Evolutionary conservation across 2,797 vertebrate species (phyloP).

Genomic region (Aplochiton taeniatus): DNA sequence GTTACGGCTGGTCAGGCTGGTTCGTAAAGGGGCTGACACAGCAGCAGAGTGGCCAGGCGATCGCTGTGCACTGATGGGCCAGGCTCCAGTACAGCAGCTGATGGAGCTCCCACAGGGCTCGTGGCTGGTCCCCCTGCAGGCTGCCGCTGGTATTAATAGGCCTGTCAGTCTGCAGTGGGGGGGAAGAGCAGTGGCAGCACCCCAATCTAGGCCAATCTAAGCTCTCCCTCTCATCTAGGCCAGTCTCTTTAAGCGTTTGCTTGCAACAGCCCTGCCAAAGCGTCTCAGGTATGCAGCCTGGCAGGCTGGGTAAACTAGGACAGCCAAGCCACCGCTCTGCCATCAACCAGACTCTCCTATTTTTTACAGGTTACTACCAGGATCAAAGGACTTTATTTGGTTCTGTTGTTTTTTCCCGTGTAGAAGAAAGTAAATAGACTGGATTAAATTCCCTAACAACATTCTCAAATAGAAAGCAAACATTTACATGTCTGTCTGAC

Average conservation of each 20-base stretch:
- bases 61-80: neutral
- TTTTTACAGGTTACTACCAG: no score
- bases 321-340: neutral
- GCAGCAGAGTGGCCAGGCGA: no score
- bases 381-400: no score
- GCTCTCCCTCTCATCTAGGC: constrained; percentile 56
- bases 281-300: constrained; percentile 29
- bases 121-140: constrained; percentile 52
- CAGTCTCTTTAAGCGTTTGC: constrained; percentile 52
- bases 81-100: neutral
- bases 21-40: no score
- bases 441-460: no score
- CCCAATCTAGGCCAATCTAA: constrained; percentile 68
- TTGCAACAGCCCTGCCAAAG: constrained; percentile 22
- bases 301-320: constrained; percentile 17
- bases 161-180: constrained; percentile 34
- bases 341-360: no score
- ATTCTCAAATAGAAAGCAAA: no score
- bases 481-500: no score
- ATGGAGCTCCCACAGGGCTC: constrained; percentile 9
- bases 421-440: no score
- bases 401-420: no score
- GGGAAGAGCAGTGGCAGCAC: constrained; percentile 42
- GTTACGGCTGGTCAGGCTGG: no score
- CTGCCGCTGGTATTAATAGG: constrained; percentile 69